Evolutionary conservation across 2,113 vertebrate species (phyloP).

Genomic region (Bubo scandiacus): DNA sequence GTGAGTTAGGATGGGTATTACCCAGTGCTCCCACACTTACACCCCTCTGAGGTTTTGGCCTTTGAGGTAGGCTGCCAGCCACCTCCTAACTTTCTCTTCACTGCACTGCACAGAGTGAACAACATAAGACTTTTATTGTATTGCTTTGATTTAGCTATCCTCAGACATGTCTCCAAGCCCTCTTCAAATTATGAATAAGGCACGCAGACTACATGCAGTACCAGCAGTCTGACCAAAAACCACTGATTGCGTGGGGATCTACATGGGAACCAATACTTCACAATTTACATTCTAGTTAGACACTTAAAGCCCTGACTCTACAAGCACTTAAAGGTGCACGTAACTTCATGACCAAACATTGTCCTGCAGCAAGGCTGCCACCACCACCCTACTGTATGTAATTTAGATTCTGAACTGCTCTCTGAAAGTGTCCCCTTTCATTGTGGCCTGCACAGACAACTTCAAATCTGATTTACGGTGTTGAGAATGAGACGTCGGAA

Average conservation of each 20-base stretch:
- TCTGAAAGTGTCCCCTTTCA: not conserved
- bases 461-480: not conserved
- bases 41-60: not conserved
- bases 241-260: not conserved
- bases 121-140: not conserved
- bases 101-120: not conserved
- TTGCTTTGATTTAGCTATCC: not conserved
- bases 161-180: not conserved
- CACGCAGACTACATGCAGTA: not conserved
- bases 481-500: not conserved
- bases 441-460: not conserved
- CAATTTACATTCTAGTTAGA: not conserved
- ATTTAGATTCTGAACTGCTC: not conserved
- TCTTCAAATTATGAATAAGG: not conserved
- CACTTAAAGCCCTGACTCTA: not conserved
- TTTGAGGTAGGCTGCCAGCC: not conserved
- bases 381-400: not conserved
- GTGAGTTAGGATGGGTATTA: fast-evolving
- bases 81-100: not conserved
- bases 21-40: not conserved
- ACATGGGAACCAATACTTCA: not conserved
- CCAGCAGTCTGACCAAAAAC: fast-evolving
- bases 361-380: not conserved
- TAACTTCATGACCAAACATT: not conserved
- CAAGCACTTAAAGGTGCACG: not conserved